Base-by-base conservation (phyloP, 2,888 invertebrate species). In the Drosophila nr. perissopoda region DNA sequence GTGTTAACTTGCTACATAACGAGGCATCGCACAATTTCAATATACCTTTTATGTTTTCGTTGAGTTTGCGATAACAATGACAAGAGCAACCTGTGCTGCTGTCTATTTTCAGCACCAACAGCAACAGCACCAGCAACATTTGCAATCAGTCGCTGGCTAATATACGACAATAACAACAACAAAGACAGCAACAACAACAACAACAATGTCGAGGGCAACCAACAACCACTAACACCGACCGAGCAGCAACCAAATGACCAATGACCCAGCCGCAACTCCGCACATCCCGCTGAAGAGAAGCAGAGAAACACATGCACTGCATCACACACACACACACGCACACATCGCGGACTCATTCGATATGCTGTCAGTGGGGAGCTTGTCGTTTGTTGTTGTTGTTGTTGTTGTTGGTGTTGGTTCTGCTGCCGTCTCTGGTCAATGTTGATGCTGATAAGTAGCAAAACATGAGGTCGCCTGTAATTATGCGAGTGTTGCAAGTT, bases 401-500 rank as follows among this genome's bases (percentile, higher is more conserved):
- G 29, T 2, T 63, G 56, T 42, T 64, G 51, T 29, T 65, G 56
- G 42, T 74, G 57, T 16, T 64, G 49, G 18, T 53, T 49, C 27
- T 57, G 61, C 11, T 58, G 57, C 31, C 65, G 67, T 40, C 64
- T 60, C 74, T 69, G 87, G 81, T 82, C 81, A 86, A 84, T 89
- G 80, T 83, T 89, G 87, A 85, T 86, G 90, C 84, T 91, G 91
- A 90, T 90, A 88, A 85, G 90, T 91, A 91, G 92, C 90, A 91
- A 88, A 91, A 91, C 92, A 90, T 91, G 91, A 90, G 90, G 92
- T 91, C 86, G 86, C 81, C 84, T 87, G 90, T 91, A 91, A 91
- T 89, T 91, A 90, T 91, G 90, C 86, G 88, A 91, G 87, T 84
- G 91, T 91, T 91, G 92, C 91, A 91, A 92, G 90, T 91, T 92